Base-by-base conservation (phyloP, 2,797 vertebrate species). In the Dryobates pubescens region DNA sequence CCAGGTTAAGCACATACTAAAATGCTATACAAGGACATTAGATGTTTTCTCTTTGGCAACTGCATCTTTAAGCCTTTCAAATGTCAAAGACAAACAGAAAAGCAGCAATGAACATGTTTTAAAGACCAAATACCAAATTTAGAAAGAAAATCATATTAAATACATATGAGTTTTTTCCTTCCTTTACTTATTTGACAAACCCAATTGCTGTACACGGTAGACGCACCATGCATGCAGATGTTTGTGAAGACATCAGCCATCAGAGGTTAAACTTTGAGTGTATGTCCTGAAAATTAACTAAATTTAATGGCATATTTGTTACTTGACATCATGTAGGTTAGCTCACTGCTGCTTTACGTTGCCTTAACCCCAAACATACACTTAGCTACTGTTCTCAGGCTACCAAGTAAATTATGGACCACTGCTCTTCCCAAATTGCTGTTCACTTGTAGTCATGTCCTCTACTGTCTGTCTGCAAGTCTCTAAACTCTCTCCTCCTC, bases 131-230 rank as follows among this genome's bases (percentile, higher is more conserved):
- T 49, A 19, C 45, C 17, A 81, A 68, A 76, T 70, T 81, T 86
- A 75, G 16, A 74, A 87, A 58, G 36, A 53, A 90, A 80, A 38
- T 0, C 4, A 75, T 8, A 81, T 32, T 59, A 77, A 93, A 84
- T 65, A 24, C 16, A 36, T 36, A 36, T 36, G 36, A 36, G 36
- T 47, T 67, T 67, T 61, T 57, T 38, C 45, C 45, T 78, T 76
- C 49, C 82, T 93, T 77, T 84, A 89, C 32, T 88, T 88, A 65
- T 32, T 84, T 73, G 26, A 49, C 23, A 77, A 92, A 69, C 38
- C 18, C 4, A 36, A 3, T 73, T 86, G 85, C 56, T 1, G 1
- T 62, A 74, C 27, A 45, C 17, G 71, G 27, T 9, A 93, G 24
- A 22, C 34, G 43, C 29, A 30, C 22, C 68, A 65, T 5, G 2